Conservation (phyloP, 2,888 invertebrate species). For the Drosophila nigritarsus region DNA sequence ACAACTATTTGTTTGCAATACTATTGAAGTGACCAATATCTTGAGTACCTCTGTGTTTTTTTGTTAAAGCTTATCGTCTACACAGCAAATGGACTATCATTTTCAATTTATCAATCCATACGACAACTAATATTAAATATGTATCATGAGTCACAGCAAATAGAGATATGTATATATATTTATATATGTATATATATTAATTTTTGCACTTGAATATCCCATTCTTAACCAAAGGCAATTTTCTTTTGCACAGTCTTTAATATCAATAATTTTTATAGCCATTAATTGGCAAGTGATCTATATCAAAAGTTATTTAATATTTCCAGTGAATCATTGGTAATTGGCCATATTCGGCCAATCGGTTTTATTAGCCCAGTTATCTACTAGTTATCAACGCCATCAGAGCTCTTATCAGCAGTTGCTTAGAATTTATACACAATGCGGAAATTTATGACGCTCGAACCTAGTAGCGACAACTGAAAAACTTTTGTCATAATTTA, state of each 20-base stretch:
- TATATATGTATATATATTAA: not conserved
- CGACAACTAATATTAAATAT: not conserved
- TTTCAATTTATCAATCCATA: not conserved
- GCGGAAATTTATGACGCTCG: constrained; percentile 42
- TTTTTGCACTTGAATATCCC: not conserved
- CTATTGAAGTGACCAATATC: constrained; percentile 28
- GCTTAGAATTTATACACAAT: constrained; percentile 26
- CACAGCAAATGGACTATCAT: too few species aligned
- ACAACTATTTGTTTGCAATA: constrained; percentile 28
- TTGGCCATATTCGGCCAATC: constrained; percentile 45
- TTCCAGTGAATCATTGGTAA: constrained; percentile 40
- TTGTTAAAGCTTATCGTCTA: constrained; percentile 33
- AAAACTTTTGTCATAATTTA: constrained; percentile 24
- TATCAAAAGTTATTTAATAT: constrained; percentile 10
- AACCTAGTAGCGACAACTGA: constrained; percentile 5
- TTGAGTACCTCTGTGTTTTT: constrained; percentile 11
- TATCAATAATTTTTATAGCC: not conserved
- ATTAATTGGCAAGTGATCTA: constrained; percentile 13
- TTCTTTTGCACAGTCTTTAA: not conserved
- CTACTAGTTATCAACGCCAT: constrained; percentile 25
- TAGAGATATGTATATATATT: not conserved
- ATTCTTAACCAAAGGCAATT: not conserved
- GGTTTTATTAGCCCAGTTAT: constrained; percentile 35
- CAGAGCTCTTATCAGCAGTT: constrained; percentile 25
- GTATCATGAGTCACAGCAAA: not conserved